Percentiles rank a stretch among this genome's conserved stretches.
These are phyloP conservation scores for Drosophila suzukii DNA, from an alignment of 1,140 invertebrate genomes.

Conservation along the genomic window DNA sequence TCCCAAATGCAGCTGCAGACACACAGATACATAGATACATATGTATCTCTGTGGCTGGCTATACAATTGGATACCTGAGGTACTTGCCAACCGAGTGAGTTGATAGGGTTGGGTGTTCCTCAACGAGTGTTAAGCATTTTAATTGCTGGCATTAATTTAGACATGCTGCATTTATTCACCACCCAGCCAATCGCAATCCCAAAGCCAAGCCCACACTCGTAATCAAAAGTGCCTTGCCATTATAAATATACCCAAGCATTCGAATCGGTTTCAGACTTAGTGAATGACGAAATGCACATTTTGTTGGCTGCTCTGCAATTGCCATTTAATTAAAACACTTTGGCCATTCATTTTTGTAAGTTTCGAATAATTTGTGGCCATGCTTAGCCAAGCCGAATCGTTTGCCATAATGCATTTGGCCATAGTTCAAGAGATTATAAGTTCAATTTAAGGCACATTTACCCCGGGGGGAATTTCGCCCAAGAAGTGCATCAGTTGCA, in stretches of 20 bases:
- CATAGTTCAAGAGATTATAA: conserved; percentile 14
- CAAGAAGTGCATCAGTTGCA: not conserved
- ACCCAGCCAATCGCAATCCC: conserved; percentile 5
- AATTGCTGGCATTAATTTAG: conserved; percentile 71
- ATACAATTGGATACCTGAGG: not conserved
- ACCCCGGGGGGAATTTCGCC: not conserved
- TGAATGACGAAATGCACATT: conserved; percentile 7
- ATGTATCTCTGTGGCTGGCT: not conserved
- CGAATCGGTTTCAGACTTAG: conserved; percentile 21
- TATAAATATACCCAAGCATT: conserved; percentile 57
- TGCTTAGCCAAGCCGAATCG: conserved; percentile 34
- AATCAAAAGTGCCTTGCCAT: conserved; percentile 50
- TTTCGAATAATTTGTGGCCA: conserved; percentile 32
- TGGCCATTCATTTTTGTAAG: conserved; percentile 30
- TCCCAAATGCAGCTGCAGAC: not conserved
- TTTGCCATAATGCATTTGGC: conserved; percentile 25
- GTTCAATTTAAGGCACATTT: conserved; percentile 7
- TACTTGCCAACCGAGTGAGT: conserved; percentile 17
- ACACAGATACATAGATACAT: not conserved
- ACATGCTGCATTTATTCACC: conserved; percentile 45
- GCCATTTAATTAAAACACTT: conserved; percentile 48
- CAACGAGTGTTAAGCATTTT: conserved; percentile 70
- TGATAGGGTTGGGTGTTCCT: conserved; percentile 28
- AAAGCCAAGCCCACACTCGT: not conserved
- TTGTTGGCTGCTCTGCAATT: conserved; percentile 9